Evolutionary conservation across 2,797 vertebrate species (phyloP).

Genomic region (Danio albolineatus): DNA sequence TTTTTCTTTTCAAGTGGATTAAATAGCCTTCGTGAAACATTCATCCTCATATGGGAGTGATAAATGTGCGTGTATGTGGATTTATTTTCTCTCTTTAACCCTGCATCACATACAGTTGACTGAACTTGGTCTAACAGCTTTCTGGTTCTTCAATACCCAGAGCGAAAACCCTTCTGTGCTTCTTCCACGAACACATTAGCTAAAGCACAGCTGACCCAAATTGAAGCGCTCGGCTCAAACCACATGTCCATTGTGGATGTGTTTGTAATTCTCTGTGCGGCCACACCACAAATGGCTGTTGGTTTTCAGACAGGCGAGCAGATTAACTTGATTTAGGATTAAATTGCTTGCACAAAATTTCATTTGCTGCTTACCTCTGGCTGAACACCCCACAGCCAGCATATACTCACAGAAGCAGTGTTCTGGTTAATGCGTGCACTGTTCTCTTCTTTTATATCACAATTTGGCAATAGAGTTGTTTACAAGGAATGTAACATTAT

Average conservation of each 20-base stretch:
- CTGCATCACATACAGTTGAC: constrained; percentile 11
- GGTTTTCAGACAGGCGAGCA: constrained; percentile 27
- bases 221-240: constrained; percentile 29
- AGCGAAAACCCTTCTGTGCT: constrained; percentile 15
- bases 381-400: background rate
- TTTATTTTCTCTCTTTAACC: constrained; percentile 33
- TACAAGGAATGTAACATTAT: too few species aligned
- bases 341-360: constrained; percentile 34
- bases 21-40: constrained; percentile 11
- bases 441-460: background rate
- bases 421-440: background rate
- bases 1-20: background rate
- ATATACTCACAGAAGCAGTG: background rate
- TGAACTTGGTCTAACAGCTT: constrained; percentile 36
- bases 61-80: constrained; percentile 11
- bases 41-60: constrained; percentile 10
- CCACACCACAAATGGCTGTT: background rate
- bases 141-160: constrained; percentile 1
- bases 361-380: constrained; percentile 25
- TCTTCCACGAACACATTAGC: constrained; percentile 37
- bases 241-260: constrained; percentile 18
- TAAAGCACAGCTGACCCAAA: constrained; percentile 30
- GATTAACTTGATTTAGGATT: constrained; percentile 43
- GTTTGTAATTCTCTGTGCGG: constrained; percentile 16
- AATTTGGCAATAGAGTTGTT: too few species aligned